A percentile compares a stretch with the other conserved stretches of the same genome.
Evolutionary conservation across 1,140 invertebrate species (phyloP).

Genomic region (Gerris buenoi): DNA sequence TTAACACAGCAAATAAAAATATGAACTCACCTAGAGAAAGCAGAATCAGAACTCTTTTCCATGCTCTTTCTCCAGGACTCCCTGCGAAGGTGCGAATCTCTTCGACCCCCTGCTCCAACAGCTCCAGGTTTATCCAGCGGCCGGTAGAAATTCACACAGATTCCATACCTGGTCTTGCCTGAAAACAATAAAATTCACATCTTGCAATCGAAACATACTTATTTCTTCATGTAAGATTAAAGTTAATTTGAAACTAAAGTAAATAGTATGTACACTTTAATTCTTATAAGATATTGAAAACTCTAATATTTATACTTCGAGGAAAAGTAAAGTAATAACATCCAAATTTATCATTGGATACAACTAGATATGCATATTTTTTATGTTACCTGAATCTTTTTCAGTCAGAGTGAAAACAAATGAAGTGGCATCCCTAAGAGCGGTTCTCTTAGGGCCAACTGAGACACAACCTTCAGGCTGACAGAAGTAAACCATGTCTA

Average conservation of each 20-base stretch:
- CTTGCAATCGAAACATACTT: too few relatives aligned
- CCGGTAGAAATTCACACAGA: conserved; percentile 97
- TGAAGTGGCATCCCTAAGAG: conserved; percentile 75
- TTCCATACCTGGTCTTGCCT: conserved; percentile 79
- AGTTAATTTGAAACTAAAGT: too few relatives aligned
- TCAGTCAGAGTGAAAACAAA: conserved; percentile 98
- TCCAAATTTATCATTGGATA: too few relatives aligned
- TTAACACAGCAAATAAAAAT: too few relatives aligned
- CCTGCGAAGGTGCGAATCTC: conserved; percentile 47
- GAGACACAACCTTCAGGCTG: conserved; percentile 96
- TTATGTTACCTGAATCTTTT: conserved; percentile 97
- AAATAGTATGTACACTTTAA: too few relatives aligned
- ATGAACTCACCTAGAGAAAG: conserved; percentile 77
- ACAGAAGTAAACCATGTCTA: conserved; percentile 98
- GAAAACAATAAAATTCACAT: too few relatives aligned
- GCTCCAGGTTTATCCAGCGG: conserved; percentile 50
- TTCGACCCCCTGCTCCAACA: conserved; percentile 26
- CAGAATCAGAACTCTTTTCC: conserved; percentile 79
- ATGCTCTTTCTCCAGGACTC: conserved; percentile 79
- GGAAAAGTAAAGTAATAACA: too few relatives aligned
- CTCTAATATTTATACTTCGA: too few relatives aligned
- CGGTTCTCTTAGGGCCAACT: conserved; percentile 70
- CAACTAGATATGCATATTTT: too few relatives aligned
- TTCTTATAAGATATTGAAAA: too few relatives aligned
- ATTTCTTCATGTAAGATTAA: too few relatives aligned